Evolutionary conservation across 2,113 vertebrate species (phyloP), one percentile per base, ranked within the genome.

Genomic region (Corvus cornix): DNA sequence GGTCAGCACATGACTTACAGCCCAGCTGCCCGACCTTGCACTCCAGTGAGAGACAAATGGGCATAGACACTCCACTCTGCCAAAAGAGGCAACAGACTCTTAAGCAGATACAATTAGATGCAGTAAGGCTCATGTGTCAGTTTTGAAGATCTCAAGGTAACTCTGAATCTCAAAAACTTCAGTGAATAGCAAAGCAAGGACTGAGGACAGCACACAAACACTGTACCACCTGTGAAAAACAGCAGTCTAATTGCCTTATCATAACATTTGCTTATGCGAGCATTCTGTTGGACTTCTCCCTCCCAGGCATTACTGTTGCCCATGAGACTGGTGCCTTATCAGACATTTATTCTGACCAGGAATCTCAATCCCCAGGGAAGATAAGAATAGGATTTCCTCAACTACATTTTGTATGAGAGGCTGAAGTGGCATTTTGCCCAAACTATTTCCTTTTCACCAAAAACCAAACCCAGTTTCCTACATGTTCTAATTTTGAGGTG

Each of bases 401-500:
- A 77, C 67, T 85, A 58, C 75, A 37, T 24, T 94, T 94, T 70
- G 74, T 76, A 55, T 52, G 48, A 86, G 49, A 80, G 80, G 27
- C 30, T 51, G 20, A 64, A 84, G 49, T 87, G 87, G 93, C 87
- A 59, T 73, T 90, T 86, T 94, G 67, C 78, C 75, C 64, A n/a
- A 55, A 86, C 48, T 70, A 83, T 31, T 95, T 89, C 87, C 67
- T 85, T 67, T 83, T 43, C 60, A 80, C 17, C 90, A 52, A 88
- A 95, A 93, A 90, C 13, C 55, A 94, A 91, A 79, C 62, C 33
- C 64, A 78, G 87, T 95, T 94, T 79, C 89, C 73, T 89, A 16
- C 20, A 14, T 53, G 58, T 64, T 91, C 87, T 94, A 72, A 89
- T 95, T 94, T 79, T 95, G 69, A 93, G n/a, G 62, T 87, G 62